Evolutionary conservation across 2,797 vertebrate genomes (phyloP), one percentile per base, ranked within the genome.

Genomic region (Enteromius fasciolatus): DNA sequence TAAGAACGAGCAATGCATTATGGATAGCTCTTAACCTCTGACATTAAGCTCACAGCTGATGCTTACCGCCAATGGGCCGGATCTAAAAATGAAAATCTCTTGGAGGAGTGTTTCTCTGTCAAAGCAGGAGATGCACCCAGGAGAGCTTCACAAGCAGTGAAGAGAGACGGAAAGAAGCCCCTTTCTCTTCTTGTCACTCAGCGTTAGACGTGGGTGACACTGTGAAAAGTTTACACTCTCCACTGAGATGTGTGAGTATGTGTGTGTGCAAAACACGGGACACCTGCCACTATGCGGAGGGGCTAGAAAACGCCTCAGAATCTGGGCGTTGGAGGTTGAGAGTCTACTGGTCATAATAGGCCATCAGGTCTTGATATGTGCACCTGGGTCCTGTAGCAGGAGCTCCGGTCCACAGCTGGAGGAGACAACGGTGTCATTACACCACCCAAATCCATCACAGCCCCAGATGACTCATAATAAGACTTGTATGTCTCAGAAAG

Each of bases 361-460:
- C 78, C 84, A 85, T 84, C 83, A 82, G 72, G 70, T 79, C 39
- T 36, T 81, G 63, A 82, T 82, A 28, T 23, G 59, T 54, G 66
- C 86, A 86, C 76, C 83, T 86, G 87, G 44, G 82, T 86, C 86
- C 75, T 46, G 7, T 64, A 14, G 39, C 69, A 48, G 36, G 41
- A 33, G 64, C 68, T 63, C 31, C 20, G 69, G 69, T 88, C 61
- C 78, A 84, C 87, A 88, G 83, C 83, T 88, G 87, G 87, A 80
- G 67, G 69, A 77, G 44, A 77, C 87, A 78, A 84, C 74, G 44
- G 41, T 50, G 64, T 83, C 75, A 84, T 84, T 78, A 78, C 61
- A 78, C 64, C 33, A 64, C 25, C 44, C 57, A 72, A 69, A 83
- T 86, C 67, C 82, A 86, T 83, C 83, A 85, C 46, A 44, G n/a